Base-by-base conservation (phyloP, 2,797 vertebrate genomes). In the Clarias fuscus region DNA sequence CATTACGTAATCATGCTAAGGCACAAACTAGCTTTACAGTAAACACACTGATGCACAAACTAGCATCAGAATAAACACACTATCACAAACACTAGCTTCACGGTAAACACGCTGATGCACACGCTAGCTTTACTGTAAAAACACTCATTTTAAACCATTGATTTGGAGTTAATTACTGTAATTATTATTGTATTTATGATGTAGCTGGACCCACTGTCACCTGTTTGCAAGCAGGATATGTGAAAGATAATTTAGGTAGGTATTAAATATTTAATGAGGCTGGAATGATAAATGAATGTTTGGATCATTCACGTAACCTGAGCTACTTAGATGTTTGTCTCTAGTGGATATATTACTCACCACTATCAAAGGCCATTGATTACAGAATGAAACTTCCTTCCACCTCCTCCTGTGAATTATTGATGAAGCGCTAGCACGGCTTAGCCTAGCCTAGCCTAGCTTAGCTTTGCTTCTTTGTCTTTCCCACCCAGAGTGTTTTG, bases 341-440 rank as follows among this genome's bases (percentile, higher is more conserved):
- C 24, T 65, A 43, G 30, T 85, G 75, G 75, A 85, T 79, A 79
- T 27, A 40, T 85, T 71, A 85, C 33, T 76, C n/a, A 40, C 75
- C 6, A 8, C 77, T 76, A 79, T 85, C 76, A 79, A 79, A 79
- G 65, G 30, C 53, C 76, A 85, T 85, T 85, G 84, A 85, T 85
- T 70, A 40, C 30, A 85, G 53, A 56, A 33, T 79, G 64, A 65
- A 79, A 78, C 75, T 78, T 78, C n/a, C 56, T 78, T 22, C 75
- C 75, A 78, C 84, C 79, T 85, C 65, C 84, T 85, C 76, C 77
- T 68, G 65, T 86, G 61, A 83, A 89, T 89, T 82, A 89, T 88
- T 89, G 59, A 67, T 82, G 65, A 62, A 78, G 65, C 67, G 76
- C 76, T 61, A 61, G n/a, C 56, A 33, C 8, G 17, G 75, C 17